Evolutionary conservation across 2,113 vertebrate genomes (phyloP).

Genomic region (Potamarius usumacintae): DNA sequence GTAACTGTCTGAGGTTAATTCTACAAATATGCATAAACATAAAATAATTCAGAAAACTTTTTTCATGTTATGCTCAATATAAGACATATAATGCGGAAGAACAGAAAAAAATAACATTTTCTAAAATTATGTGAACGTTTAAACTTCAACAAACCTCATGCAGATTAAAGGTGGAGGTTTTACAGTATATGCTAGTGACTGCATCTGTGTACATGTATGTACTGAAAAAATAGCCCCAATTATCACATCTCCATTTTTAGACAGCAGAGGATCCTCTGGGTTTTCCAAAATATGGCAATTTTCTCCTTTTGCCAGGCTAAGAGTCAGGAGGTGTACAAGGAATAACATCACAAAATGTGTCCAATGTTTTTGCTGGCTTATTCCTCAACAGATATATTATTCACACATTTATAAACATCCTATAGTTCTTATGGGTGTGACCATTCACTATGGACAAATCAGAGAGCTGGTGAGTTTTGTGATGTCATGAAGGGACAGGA

Average conservation of each 20-base stretch:
- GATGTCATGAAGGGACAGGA: conserved; percentile 11
- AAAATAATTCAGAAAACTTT: neutral
- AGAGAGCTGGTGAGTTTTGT: neutral
- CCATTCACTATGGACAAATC: neutral
- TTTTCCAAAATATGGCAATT: conserved; percentile 63
- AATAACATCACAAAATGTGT: conserved; percentile 19
- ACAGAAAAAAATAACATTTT: too few relatives aligned
- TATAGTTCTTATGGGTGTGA: neutral
- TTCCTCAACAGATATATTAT: neutral
- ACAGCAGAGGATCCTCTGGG: conserved; percentile 67
- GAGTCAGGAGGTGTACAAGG: neutral
- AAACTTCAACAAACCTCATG: conserved; percentile 64
- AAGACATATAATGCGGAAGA: too few relatives aligned
- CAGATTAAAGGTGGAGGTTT: conserved; percentile 63
- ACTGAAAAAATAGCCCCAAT: conserved; percentile 75
- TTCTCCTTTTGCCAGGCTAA: conserved; percentile 25
- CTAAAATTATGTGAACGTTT: neutral
- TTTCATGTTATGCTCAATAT: neutral
- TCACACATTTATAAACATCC: conserved; percentile 25
- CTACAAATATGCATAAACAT: conserved; percentile 50
- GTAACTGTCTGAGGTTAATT: conserved; percentile 72
- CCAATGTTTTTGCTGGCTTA: neutral
- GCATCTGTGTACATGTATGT: conserved; percentile 65
- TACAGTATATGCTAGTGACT: conserved; percentile 60
- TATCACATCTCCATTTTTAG: conserved; percentile 66